These are phyloP conservation scores for Corythoichthys intestinalis DNA, from an alignment of 2,113 vertebrate species.

Conservation along the genomic window DNA sequence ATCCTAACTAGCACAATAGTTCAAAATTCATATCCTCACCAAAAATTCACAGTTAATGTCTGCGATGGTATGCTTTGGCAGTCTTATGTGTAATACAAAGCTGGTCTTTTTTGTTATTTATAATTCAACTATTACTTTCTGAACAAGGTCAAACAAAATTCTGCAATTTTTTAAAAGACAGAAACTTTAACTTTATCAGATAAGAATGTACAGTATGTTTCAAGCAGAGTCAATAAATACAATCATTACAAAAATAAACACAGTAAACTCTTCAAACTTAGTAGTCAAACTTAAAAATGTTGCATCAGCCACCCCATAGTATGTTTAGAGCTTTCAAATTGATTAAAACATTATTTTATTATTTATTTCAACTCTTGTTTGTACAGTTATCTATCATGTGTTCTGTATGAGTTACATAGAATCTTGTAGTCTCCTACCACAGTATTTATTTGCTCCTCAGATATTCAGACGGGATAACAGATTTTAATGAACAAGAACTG, in stretches of 20 bases:
- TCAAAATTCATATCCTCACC: too few relatives aligned
- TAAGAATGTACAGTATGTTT: neutral
- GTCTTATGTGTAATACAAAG: too few relatives aligned
- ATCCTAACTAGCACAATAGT: too few relatives aligned
- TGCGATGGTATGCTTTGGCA: too few relatives aligned
- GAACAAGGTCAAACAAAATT: neutral
- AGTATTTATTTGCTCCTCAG: neutral
- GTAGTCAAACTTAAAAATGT: neutral
- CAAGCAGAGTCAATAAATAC: neutral
- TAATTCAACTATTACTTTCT: too few relatives aligned
- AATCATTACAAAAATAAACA: neutral
- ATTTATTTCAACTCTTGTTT: neutral
- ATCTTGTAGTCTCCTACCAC: neutral
- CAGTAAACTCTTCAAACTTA: neutral
- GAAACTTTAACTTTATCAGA: neutral
- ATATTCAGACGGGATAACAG: neutral
- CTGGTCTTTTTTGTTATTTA: too few relatives aligned
- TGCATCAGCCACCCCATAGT: neutral
- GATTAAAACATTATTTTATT: neutral
- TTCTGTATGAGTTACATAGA: neutral
- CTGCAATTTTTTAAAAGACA: neutral
- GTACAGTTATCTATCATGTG: neutral
- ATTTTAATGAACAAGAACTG: slow-evolving; percentile 1
- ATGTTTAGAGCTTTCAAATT: neutral
- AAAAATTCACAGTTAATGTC: too few relatives aligned